A percentile compares a stretch with the other conserved stretches of the same genome.
phyloP scores from a whole-genome alignment of 2,113 vertebrate species.

The Apeltes quadracus region DNA sequence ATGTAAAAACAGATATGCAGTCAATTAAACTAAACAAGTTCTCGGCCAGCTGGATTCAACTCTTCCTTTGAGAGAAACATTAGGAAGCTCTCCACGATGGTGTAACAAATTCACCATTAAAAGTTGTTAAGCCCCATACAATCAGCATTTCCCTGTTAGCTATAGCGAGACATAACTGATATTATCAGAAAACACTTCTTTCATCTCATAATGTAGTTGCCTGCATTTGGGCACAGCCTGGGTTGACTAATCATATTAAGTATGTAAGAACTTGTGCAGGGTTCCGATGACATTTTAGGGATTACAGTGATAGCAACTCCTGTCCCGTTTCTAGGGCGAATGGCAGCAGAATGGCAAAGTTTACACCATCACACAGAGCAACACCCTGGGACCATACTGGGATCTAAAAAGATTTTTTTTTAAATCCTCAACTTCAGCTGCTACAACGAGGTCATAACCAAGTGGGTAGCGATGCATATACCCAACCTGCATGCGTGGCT shows the following conservation, averaged over 20 bases:
- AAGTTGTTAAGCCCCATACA: slow-evolving; percentile 33
- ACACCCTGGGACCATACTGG: slow-evolving; percentile 27
- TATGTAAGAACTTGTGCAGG: slow-evolving; percentile 54
- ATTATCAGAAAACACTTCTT: slow-evolving; percentile 52
- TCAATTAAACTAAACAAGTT: slow-evolving; percentile 2
- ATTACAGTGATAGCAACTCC: slow-evolving; percentile 56
- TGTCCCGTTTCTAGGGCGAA: slow-evolving; percentile 31
- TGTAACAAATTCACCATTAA: slow-evolving; percentile 27
- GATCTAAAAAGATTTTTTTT: slow-evolving; percentile 59
- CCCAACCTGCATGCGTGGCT: slow-evolving; percentile 9
- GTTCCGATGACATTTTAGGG: slow-evolving; percentile 61
- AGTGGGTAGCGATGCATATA: not conserved
- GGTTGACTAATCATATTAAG: slow-evolving; percentile 69
- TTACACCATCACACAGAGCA: slow-evolving; percentile 25
- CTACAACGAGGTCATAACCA: slow-evolving; percentile 47
- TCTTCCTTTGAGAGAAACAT: slow-evolving; percentile 21
- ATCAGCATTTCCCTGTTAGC: slow-evolving; percentile 41
- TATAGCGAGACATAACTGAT: slow-evolving; percentile 48
- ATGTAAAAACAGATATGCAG: not conserved
- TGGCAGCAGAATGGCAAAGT: slow-evolving; percentile 20
- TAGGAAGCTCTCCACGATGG: slow-evolving; percentile 18
- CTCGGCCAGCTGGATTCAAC: slow-evolving; percentile 1
- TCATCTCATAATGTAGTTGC: slow-evolving; percentile 35
- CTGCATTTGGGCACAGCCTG: slow-evolving; percentile 31
- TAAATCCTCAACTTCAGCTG: slow-evolving; percentile 39